Percentiles rank a stretch among this genome's conserved stretches.
Evolutionary conservation across 2,113 vertebrate species (phyloP).

Genomic region (Tetraodon nigroviridis): DNA sequence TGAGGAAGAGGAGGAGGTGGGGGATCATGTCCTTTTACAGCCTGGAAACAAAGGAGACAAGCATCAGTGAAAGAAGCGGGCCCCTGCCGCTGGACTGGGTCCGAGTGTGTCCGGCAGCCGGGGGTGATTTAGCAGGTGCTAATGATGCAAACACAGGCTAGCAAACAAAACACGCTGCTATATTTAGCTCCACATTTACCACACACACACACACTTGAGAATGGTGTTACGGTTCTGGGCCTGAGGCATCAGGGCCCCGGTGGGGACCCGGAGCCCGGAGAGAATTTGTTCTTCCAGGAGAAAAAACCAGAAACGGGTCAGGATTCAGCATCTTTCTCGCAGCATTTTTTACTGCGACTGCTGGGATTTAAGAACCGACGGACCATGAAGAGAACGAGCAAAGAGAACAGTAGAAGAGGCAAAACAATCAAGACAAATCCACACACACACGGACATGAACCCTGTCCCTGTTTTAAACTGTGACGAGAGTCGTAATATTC

Average conservation of each 20-base stretch:
- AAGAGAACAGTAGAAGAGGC: slow-evolving; percentile 36
- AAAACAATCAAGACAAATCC: slow-evolving; percentile 43
- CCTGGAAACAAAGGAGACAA: slow-evolving; percentile 60
- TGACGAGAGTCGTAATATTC: slow-evolving; percentile 51
- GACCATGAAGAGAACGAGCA: slow-evolving; percentile 39
- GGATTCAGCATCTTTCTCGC: slow-evolving; percentile 63
- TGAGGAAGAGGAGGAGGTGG: slow-evolving; percentile 14
- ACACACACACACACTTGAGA: neutral
- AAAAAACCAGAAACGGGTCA: slow-evolving; percentile 43
- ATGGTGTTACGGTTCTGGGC: neutral
- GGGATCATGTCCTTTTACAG: slow-evolving; percentile 64
- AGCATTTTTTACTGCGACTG: slow-evolving; percentile 50
- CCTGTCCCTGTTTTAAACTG: slow-evolving; percentile 34
- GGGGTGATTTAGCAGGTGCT: neutral
- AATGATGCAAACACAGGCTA: too few relatives aligned
- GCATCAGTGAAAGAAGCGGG: slow-evolving; percentile 3
- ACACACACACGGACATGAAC: slow-evolving; percentile 45
- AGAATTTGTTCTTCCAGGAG: slow-evolving; percentile 38
- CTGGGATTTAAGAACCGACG: slow-evolving; percentile 46
- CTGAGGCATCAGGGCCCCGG: too few relatives aligned
- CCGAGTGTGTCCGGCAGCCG: slow-evolving; percentile 8
- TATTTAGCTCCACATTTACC: neutral
- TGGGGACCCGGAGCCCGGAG: too few relatives aligned
- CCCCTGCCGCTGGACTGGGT: slow-evolving; percentile 34
- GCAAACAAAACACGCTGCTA: neutral